A percentile compares a stretch with the other conserved stretches of the same genome.
These are phyloP conservation scores for Chitala chitala DNA, from an alignment of 2,113 vertebrate species.

Conservation along the genomic window DNA sequence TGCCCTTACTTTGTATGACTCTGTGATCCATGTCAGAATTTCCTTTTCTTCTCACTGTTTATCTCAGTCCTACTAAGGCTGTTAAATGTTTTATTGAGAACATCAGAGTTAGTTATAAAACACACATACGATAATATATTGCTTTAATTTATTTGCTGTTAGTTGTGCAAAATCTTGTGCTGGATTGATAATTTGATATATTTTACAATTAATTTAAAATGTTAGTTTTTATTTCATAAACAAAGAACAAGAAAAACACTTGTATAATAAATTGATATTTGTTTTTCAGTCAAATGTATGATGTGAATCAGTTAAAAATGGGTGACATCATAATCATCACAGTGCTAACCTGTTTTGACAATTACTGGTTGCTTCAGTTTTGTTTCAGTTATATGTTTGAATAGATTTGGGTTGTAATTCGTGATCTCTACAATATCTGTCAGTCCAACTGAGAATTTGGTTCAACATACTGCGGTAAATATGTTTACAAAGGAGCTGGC, in stretches of 20 bases:
- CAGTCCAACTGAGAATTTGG: not conserved
- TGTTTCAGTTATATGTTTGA: not conserved
- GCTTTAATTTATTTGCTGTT: constrained; percentile 3
- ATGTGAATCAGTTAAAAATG: no score
- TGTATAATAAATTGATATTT: constrained; percentile 4
- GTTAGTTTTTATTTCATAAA: not conserved
- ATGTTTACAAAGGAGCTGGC: not conserved
- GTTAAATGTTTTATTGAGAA: no score
- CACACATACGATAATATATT: not conserved
- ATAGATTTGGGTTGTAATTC: not conserved
- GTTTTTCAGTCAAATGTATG: not conserved
- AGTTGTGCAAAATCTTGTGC: not conserved
- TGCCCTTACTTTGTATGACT: not conserved
- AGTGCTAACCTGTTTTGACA: not conserved
- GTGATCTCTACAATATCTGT: no score
- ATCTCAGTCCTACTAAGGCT: no score
- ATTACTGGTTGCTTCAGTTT: not conserved
- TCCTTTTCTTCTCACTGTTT: no score
- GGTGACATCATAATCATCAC: no score
- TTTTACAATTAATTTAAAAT: no score
- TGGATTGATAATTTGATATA: constrained; percentile 5
- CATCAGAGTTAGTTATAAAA: not conserved
- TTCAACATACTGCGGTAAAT: not conserved
- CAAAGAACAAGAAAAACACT: not conserved
- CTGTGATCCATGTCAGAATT: no score